Evolutionary conservation across 1,140 invertebrate genomes (phyloP).

Genomic region (Lasaia peninsularis): DNA sequence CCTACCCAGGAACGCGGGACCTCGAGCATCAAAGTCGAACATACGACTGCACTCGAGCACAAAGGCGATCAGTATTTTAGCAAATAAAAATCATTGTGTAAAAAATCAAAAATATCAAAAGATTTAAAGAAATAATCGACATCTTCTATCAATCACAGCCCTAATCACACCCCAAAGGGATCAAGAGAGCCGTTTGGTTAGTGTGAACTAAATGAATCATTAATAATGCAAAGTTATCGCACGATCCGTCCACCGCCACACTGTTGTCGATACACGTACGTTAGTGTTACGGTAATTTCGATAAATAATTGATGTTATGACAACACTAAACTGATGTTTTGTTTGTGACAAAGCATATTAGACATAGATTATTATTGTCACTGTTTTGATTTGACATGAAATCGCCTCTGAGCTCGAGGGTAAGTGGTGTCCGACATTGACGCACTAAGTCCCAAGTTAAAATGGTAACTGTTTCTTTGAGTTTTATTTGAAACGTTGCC

Average conservation of each 20-base stretch:
- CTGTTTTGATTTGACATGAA: background rate
- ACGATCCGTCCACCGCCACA: constrained; percentile 41
- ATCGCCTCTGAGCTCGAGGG: no score
- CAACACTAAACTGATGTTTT: background rate
- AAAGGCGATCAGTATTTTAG: no score
- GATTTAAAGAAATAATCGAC: constrained; percentile 26
- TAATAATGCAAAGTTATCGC: constrained; percentile 73
- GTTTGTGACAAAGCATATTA: background rate
- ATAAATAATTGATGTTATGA: constrained; percentile 13
- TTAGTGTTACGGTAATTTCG: constrained; percentile 10
- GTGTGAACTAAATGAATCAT: constrained; percentile 76
- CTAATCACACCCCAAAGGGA: constrained; percentile 59
- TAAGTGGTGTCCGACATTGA: no score
- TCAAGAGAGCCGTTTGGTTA: constrained; percentile 62
- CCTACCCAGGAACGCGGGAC: no score
- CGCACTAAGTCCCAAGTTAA: no score
- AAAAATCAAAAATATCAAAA: no score
- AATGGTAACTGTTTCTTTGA: no score
- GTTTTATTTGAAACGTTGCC: no score
- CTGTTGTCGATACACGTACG: constrained; percentile 41
- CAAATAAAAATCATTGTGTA: no score
- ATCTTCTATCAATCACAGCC: constrained; percentile 25
- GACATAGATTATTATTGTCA: background rate
- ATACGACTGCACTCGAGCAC: no score
- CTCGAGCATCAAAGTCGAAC: no score